Conservation (phyloP, 2,888 invertebrate genomes). For the Machimus atricapillus region DNA sequence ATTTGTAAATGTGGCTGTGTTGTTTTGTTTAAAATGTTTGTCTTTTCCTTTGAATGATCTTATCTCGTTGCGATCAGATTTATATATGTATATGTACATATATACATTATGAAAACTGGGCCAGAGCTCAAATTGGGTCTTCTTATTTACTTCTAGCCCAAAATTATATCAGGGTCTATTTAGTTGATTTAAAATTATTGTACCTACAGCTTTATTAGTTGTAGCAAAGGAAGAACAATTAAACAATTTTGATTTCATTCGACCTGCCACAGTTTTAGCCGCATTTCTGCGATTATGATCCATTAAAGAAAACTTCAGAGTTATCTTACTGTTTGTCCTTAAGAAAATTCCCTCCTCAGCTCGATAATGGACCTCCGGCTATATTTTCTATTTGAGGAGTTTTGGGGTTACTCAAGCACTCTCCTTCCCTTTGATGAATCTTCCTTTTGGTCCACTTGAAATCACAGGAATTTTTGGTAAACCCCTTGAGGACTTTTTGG, state of each 20-base stretch:
- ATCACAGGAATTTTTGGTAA: background rate
- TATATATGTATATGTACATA: no score
- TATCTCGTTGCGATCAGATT: no score
- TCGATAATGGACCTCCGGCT: background rate
- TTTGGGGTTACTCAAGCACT: background rate
- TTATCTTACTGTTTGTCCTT: background rate
- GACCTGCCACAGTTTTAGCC: background rate
- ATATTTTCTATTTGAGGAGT: background rate
- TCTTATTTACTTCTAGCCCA: background rate
- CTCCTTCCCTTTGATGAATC: background rate
- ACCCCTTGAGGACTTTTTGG: background rate
- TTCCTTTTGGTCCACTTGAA: background rate
- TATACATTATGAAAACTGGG: no score
- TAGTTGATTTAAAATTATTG: no score
- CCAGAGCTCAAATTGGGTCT: no score
- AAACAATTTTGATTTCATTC: background rate
- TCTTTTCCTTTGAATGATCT: no score
- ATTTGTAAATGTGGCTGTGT: background rate
- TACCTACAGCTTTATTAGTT: no score
- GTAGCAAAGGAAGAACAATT: background rate
- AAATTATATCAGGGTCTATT: background rate
- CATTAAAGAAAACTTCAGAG: background rate
- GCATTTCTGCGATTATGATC: background rate
- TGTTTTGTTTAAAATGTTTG: background rate
- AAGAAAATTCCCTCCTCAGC: background rate